Evolutionary conservation across 2,113 vertebrate genomes (phyloP).

Genomic region (Thamnaconus septentrionalis): DNA sequence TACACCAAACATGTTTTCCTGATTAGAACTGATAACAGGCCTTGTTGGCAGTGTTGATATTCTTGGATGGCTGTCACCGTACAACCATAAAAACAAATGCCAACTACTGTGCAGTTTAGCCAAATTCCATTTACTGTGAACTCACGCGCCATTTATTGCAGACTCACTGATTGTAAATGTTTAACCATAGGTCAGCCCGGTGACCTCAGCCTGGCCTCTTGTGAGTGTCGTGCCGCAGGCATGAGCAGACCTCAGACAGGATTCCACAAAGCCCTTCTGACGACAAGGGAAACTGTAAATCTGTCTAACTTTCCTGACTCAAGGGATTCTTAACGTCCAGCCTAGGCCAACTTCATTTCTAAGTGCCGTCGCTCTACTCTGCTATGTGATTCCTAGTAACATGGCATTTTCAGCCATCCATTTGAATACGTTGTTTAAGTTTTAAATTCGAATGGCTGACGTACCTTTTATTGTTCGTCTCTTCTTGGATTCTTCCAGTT

Average conservation of each 20-base stretch:
- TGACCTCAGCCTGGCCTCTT: constrained; percentile 17
- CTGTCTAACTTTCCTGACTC: not conserved
- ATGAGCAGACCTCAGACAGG: constrained; percentile 18
- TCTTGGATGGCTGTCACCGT: no score
- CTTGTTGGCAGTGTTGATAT: no score
- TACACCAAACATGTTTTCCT: no score
- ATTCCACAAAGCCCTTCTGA: constrained; percentile 12
- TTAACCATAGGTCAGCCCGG: constrained; percentile 18
- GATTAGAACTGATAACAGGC: no score
- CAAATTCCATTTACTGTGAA: constrained; percentile 8
- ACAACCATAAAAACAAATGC: not conserved
- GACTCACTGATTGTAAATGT: constrained; percentile 40
- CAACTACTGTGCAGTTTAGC: not conserved
- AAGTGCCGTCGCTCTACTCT: not conserved
- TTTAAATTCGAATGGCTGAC: constrained; percentile 9
- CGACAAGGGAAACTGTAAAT: constrained; percentile 22
- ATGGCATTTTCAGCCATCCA: not conserved
- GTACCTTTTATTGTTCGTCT: constrained; percentile 70
- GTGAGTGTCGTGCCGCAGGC: constrained; percentile 7
- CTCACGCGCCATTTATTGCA: not conserved
- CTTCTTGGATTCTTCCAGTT: constrained; percentile 76
- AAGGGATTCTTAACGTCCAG: not conserved
- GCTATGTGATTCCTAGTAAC: not conserved
- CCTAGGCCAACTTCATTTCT: not conserved
- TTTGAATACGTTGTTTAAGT: no score